These are phyloP conservation scores for Polypterus senegalus DNA, from an alignment of 2,113 vertebrate genomes.

Conservation along the genomic window DNA sequence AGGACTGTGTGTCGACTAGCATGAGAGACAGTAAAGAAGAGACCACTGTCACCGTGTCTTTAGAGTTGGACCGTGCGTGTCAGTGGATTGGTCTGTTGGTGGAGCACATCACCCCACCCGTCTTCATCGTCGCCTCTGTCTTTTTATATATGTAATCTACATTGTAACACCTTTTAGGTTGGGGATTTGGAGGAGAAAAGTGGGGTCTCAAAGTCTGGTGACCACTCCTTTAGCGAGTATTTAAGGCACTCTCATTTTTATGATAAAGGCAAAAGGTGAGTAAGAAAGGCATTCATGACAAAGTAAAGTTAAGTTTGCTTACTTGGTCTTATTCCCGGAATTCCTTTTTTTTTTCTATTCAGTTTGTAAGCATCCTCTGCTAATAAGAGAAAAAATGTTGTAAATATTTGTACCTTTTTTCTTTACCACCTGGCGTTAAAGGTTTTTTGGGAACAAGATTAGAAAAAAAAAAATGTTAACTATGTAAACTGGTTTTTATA, in stretches of 20 bases:
- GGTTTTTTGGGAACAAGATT: slow-evolving; percentile 55
- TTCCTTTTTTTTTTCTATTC: slow-evolving; percentile 30
- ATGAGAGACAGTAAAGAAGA: too few relatives aligned
- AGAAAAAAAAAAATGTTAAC: slow-evolving; percentile 18
- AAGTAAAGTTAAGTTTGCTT: slow-evolving; percentile 22
- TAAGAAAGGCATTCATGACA: slow-evolving; percentile 18
- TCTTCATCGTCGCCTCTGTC: too few relatives aligned
- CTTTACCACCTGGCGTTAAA: slow-evolving; percentile 42
- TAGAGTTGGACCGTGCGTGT: too few relatives aligned
- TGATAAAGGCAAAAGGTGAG: slow-evolving; percentile 16
- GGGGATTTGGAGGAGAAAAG: too few relatives aligned
- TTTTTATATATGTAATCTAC: too few relatives aligned
- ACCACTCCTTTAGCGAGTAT: too few relatives aligned
- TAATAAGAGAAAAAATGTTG: slow-evolving; percentile 51
- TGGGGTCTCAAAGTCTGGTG: too few relatives aligned
- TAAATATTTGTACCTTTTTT: slow-evolving; percentile 52
- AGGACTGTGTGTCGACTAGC: too few relatives aligned
- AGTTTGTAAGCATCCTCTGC: slow-evolving; percentile 47
- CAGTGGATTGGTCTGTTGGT: too few relatives aligned
- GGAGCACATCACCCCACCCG: too few relatives aligned
- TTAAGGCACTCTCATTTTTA: neutral
- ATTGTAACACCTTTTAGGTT: too few relatives aligned
- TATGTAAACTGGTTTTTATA: slow-evolving; percentile 62
- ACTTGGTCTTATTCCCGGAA: slow-evolving; percentile 33
- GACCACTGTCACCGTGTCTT: too few relatives aligned